Base-by-base conservation (phyloP, 2,797 vertebrate genomes). In the Danio jaintianensis region DNA sequence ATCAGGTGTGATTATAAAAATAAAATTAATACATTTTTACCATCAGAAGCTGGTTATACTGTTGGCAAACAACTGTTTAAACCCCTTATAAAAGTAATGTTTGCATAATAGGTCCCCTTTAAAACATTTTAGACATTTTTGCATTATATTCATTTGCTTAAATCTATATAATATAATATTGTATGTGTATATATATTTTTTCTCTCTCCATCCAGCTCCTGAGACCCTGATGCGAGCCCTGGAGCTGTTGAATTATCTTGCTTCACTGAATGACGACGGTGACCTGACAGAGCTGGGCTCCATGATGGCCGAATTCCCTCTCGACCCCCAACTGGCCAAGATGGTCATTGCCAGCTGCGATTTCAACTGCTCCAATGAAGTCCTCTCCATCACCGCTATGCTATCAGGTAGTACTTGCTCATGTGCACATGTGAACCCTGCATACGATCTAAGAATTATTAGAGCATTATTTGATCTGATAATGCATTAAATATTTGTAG, bases 301-400 rank as follows among this genome's bases (percentile, higher is more conserved):
- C 88, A 99, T 99, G 97, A 99, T 99, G 98, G 98, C 98, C 0
- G 98, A 99, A 88, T 99, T 99, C 87, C 97, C 97, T 52, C 78
- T 99, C 89, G 98, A 99, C 89, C 98, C 98, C 75, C 98, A 99
- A 87, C 94, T 99, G 88, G 98, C 98, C 85, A 99, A 99, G 95
- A 99, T 99, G 98, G 97, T 99, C 93, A 99, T 99, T 89, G 98
- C 98, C 84, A 98, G 97, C 94, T 99, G 98, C 92, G 98, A 99
- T 91, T 99, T 98, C 94, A 99, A 99, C 96, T 99, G 98, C 94
- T 99, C 97, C 92, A 99, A 99, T 80, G 98, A 99, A 96, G 97
- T 99, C 94, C 97, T 99, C 85, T 99, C 98, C 93, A 99, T 99
- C 93, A 99, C 98, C 87, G 98, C 98, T 91, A 99, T 99, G 98